A percentile compares a stretch with the other conserved stretches of the same genome.
Evolutionary conservation across 1,140 invertebrate genomes (phyloP).

Genomic region (Diorhabda carinulata): DNA sequence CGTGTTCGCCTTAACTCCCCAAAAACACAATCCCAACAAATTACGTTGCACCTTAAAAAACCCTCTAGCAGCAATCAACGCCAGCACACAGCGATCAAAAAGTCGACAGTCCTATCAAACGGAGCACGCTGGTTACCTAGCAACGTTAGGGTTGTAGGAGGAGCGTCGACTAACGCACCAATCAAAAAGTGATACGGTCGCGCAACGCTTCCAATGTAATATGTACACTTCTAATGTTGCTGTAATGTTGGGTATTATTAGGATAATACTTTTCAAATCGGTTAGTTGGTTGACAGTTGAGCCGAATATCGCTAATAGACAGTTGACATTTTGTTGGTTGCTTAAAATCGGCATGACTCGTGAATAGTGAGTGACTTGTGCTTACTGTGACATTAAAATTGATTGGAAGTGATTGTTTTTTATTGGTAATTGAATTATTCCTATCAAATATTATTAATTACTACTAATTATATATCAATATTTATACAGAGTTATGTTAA

Average conservation of each 20-base stretch:
- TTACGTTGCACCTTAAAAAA: constrained; percentile 15
- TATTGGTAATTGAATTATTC: background rate
- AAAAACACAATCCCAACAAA: constrained; percentile 14
- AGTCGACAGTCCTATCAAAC: constrained; percentile 31
- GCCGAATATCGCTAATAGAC: constrained; percentile 22
- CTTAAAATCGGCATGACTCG: constrained; percentile 3
- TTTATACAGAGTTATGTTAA: too few species aligned
- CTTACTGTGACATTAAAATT: constrained; percentile 5
- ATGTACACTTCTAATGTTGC: constrained; percentile 48
- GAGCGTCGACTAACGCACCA: constrained; percentile 31
- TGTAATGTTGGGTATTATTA: constrained; percentile 49
- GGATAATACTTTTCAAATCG: constrained; percentile 50
- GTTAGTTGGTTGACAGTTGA: constrained; percentile 45
- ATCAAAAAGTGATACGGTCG: constrained; percentile 28
- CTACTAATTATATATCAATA: too few species aligned
- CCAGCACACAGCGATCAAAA: constrained; percentile 24
- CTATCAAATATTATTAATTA: too few species aligned
- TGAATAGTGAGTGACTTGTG: constrained; percentile 7
- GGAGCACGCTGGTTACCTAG: constrained; percentile 33
- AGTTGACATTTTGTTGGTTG: constrained; percentile 5
- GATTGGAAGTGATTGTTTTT: constrained; percentile 11
- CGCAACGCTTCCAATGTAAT: constrained; percentile 39
- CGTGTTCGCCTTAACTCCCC: background rate
- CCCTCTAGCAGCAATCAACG: constrained; percentile 12
- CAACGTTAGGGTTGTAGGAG: constrained; percentile 38